These are phyloP conservation scores for Felis catus DNA, from an alignment of 2,113 vertebrate genomes.

Conservation along the genomic window F.catus_Fca126_mat1.0 CM031419.1:220515501-220516000, in stretches of 20 bases:
- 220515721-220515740: not conserved
- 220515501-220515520: rapidly evolving
- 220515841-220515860: no score
- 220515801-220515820: not conserved
- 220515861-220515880: not conserved
- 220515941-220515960: not conserved
- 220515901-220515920: not conserved
- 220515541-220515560: not conserved
- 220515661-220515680: not conserved
- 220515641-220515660: rapidly evolving
- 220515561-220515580: rapidly evolving
- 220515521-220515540: rapidly evolving
- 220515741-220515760: not conserved
- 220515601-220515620: rapidly evolving
- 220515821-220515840: no score
- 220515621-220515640: not conserved
- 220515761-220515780: not conserved
- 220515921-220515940: no score
- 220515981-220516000: no score
- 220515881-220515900: not conserved
- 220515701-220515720: not conserved
- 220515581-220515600: rapidly evolving
- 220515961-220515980: no score
- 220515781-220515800: no score
- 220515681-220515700: not conserved